A percentile compares a stretch with the other conserved stretches of the same genome.
These are phyloP conservation scores for Drosophila longiperda DNA, from an alignment of 2,888 invertebrate genomes.

Conservation along the genomic window DNA sequence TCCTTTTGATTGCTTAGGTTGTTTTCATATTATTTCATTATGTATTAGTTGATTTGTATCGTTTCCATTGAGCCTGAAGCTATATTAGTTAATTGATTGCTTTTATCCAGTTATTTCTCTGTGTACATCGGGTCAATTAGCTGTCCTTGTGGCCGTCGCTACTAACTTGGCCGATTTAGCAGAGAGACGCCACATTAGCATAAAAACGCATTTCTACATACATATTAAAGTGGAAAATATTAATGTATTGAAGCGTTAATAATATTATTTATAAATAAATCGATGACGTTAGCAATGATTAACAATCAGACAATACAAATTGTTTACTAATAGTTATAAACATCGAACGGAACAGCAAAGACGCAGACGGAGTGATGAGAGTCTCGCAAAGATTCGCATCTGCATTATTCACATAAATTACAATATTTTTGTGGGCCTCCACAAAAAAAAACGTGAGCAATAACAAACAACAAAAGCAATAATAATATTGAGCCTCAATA, in stretches of 20 bases:
- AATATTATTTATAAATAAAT: conserved; percentile 74
- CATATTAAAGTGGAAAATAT: conserved; percentile 58
- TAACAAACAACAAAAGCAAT: conserved; percentile 48
- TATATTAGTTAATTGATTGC: not conserved
- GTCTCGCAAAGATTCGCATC: conserved; percentile 66
- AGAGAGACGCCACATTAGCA: conserved; percentile 35
- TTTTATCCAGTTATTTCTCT: conserved; percentile 2
- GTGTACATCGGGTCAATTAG: conserved; percentile 24
- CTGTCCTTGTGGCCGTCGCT: conserved; percentile 25
- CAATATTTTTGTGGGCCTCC: conserved; percentile 74
- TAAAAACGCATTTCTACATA: conserved; percentile 54
- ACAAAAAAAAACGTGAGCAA: conserved; percentile 66
- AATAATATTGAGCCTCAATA: conserved; percentile 54
- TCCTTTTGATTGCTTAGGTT: not conserved
- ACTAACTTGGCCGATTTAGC: conserved; percentile 52
- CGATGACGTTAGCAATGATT: conserved; percentile 76
- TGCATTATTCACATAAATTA: conserved; percentile 78
- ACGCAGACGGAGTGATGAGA: conserved; percentile 32
- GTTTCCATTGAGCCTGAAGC: conserved; percentile 8
- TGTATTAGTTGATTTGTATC: not conserved
- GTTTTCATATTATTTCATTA: conserved; percentile 9
- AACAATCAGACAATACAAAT: conserved; percentile 78
- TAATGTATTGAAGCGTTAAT: conserved; percentile 69
- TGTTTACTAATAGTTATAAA: conserved; percentile 69
- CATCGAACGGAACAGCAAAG: conserved; percentile 34